Evolutionary conservation across 2,888 invertebrate species (phyloP), one percentile per base, ranked within the genome.

Genomic region (Parelbella ahira): DNA sequence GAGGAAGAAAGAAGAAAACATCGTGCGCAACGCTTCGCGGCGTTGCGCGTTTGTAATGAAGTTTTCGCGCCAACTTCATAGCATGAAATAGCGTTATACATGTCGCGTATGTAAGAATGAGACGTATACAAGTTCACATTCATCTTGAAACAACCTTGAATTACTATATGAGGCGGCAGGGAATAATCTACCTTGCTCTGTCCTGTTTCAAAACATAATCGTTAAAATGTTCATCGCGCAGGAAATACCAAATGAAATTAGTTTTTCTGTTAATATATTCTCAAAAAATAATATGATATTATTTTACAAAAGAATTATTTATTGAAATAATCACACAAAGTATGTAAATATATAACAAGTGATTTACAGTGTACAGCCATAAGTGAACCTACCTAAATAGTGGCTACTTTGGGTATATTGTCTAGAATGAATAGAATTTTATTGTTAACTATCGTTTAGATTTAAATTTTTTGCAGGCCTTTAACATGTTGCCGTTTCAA

Each of bases 1-100:
- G 80, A 80, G 71, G 71, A 68, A 68, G 69, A 65, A 71, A 69
- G 75, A 76, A 36, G 56, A 76, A 77, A 78, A 70, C 66, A 71
- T 68, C 60, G 64, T 66, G 68, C 69, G 72, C 68, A 67, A 59
- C 68, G 74, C 69, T 59, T 72, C 65, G 73, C 69, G 70, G 70
- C 68, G 68, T 59, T 60, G 63, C 64, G 60, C 59, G 58, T 59
- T 60, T 50, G 49, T 37, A 49, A 45, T 70, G 78, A 82, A 78
- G 69, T 64, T 70, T 44, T 63, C 54, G 68, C 72, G 60, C 54
- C 38, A 64, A 69, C 67, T 58, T 80, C 71, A 63, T 36, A 44
- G 25, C 15, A 23, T 64, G 74, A 71, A 60, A 72, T 12, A 64
- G 53, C 50, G 19, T 34, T 54, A 70, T 47, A 2, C 4, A 7